These are phyloP conservation scores for Pilophorus perplexus DNA, from an alignment of 2,888 invertebrate genomes.

Conservation along the genomic window DNA sequence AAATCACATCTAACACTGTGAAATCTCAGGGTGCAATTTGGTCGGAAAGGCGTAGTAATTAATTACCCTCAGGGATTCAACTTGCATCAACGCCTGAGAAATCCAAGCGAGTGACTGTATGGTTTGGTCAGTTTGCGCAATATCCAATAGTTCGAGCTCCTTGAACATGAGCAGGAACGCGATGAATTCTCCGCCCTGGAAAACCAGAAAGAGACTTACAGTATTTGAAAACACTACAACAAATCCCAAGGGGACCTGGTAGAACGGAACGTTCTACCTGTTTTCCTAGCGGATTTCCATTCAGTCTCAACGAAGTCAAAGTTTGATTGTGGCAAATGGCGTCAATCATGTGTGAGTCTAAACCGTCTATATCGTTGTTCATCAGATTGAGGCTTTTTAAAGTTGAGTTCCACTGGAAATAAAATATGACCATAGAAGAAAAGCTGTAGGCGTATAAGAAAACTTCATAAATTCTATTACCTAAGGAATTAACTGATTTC, in stretches of 20 bases:
- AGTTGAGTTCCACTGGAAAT: slow-evolving; percentile 23
- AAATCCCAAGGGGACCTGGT: background rate
- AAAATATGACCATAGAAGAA: no score
- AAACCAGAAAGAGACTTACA: background rate
- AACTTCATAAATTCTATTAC: no score
- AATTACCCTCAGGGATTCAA: slow-evolving; percentile 6
- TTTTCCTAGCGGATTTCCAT: slow-evolving; percentile 29
- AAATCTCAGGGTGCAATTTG: no score
- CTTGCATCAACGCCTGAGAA: slow-evolving; percentile 26
- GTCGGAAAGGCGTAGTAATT: no score
- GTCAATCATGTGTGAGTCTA: slow-evolving; percentile 16
- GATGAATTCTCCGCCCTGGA: slow-evolving; percentile 24
- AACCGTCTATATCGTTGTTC: slow-evolving; percentile 26
- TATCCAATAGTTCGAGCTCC: slow-evolving; percentile 28
- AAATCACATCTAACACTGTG: no score
- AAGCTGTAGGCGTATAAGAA: no score
- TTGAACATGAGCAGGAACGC: slow-evolving; percentile 35
- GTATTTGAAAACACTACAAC: background rate
- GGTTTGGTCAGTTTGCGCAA: slow-evolving; percentile 33
- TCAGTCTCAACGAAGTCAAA: slow-evolving; percentile 28
- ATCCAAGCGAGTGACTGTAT: slow-evolving; percentile 28
- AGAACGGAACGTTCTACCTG: slow-evolving; percentile 4
- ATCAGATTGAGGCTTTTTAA: slow-evolving; percentile 22
- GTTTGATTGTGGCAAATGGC: slow-evolving; percentile 25
- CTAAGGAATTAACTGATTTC: no score